Conservation (phyloP, 2,888 invertebrate species). For the Pandemis corylana region DNA sequence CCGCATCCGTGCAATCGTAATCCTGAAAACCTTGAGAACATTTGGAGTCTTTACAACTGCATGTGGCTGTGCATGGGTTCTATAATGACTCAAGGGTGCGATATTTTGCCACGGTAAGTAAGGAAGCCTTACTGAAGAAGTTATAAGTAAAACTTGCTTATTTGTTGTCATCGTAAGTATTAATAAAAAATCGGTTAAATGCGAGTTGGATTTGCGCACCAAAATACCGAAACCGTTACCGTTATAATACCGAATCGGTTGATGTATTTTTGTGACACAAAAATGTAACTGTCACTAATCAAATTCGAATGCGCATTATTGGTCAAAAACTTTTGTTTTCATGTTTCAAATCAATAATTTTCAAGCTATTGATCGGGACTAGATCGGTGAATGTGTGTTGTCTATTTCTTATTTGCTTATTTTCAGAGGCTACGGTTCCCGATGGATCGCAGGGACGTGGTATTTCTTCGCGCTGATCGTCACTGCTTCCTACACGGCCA, state of each 20-base stretch:
- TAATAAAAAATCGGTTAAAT: too few species aligned
- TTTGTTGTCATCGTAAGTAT: too few species aligned
- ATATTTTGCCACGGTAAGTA: slow-evolving; percentile 93
- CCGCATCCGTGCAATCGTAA: slow-evolving; percentile 95
- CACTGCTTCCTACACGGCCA: slow-evolving; percentile 90
- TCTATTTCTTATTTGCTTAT: neutral
- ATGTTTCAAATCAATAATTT: too few species aligned
- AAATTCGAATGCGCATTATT: too few species aligned
- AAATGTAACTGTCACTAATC: too few species aligned
- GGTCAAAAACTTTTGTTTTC: too few species aligned
- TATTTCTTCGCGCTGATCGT: slow-evolving; percentile 97
- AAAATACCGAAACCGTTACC: too few species aligned
- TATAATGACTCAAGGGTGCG: slow-evolving; percentile 96
- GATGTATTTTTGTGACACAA: too few species aligned
- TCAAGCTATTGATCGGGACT: too few species aligned
- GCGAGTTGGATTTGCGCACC: too few species aligned
- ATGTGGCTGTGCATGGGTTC: slow-evolving; percentile 97
- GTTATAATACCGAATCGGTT: too few species aligned
- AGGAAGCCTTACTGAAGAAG: neutral
- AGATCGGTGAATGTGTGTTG: neutral
- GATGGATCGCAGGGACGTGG: slow-evolving; percentile 95
- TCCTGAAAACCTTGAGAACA: slow-evolving; percentile 94
- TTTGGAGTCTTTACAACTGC: slow-evolving; percentile 93
- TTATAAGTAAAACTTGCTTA: neutral
- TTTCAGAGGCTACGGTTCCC: slow-evolving; percentile 92